Conservation (phyloP, 2,797 vertebrate species). For the Melanogrammus aeglefinus region DNA sequence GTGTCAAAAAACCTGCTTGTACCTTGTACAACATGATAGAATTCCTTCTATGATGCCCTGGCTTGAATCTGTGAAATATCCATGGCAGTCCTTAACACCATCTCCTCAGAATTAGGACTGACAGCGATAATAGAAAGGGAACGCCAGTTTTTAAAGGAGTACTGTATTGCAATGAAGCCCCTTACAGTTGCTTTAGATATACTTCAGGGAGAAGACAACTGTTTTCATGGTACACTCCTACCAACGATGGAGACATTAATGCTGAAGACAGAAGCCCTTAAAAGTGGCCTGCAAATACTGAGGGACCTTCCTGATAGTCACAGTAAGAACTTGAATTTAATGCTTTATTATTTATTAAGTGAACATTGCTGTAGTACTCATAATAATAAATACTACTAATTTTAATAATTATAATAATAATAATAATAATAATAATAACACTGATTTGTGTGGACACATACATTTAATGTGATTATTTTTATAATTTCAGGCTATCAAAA, state of each 20-base stretch:
- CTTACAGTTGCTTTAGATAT: constrained; percentile 35
- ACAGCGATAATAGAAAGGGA: too few relatives aligned
- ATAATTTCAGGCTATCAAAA: too few relatives aligned
- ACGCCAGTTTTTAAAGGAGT: constrained; percentile 14
- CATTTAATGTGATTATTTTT: too few relatives aligned
- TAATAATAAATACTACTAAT: neutral
- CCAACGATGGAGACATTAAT: constrained; percentile 29
- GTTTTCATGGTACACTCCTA: constrained; percentile 25
- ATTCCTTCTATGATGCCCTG: constrained; percentile 11
- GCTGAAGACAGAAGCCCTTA: constrained; percentile 19
- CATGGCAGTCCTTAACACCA: neutral
- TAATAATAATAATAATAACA: too few relatives aligned
- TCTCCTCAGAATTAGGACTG: too few relatives aligned
- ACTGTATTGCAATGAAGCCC: constrained; percentile 29
- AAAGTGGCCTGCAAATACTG: constrained; percentile 18
- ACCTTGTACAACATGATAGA: constrained; percentile 13
- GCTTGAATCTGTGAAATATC: constrained; percentile 7
- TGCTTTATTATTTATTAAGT: too few relatives aligned
- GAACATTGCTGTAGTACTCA: too few relatives aligned
- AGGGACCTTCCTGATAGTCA: constrained; percentile 18
- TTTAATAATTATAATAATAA: too few relatives aligned
- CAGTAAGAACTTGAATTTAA: constrained; percentile 19
- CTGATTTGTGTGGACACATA: too few relatives aligned
- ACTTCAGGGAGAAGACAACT: constrained; percentile 34
- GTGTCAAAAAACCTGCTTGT: constrained; percentile 14